phyloP scores from a whole-genome alignment of 1,140 invertebrate species.

The Protaetia brevitarsis region DNA sequence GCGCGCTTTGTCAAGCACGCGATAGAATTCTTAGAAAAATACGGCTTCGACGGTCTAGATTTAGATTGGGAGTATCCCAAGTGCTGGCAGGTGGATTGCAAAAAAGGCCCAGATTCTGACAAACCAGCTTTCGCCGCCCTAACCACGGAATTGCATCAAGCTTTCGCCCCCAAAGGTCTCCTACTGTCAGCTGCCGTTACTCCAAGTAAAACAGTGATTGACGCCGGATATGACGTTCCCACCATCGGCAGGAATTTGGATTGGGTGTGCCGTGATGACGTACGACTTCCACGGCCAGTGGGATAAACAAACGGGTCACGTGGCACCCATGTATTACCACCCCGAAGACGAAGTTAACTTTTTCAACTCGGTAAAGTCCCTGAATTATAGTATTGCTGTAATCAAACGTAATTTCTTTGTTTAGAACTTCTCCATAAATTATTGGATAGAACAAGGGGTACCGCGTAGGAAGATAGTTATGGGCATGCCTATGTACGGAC shows the following conservation, averaged over 20 bases:
- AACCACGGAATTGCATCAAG: conserved; percentile 68
- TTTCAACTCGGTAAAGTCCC: conserved; percentile 60
- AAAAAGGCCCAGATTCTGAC: conserved; percentile 77
- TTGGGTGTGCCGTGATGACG: conserved; percentile 78
- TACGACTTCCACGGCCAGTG: conserved; percentile 86
- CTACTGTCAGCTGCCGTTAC: conserved; percentile 81
- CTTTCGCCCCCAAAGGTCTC: conserved; percentile 69
- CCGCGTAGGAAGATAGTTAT: conserved; percentile 76
- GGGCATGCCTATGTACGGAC: conserved; percentile 89
- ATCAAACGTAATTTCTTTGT: conserved; percentile 52
- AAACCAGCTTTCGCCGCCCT: conserved; percentile 73
- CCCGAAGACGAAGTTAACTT: conserved; percentile 72
- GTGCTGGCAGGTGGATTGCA: conserved; percentile 84
- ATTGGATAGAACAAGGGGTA: conserved; percentile 83
- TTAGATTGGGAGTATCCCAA: conserved; percentile 91
- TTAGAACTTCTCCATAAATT: conserved; percentile 81
- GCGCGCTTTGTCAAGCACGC: conserved; percentile 70
- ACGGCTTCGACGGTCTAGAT: conserved; percentile 84
- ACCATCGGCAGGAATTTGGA: conserved; percentile 71
- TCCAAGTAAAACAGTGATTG: conserved; percentile 83
- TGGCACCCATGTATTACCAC: conserved; percentile 77
- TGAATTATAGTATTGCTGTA: conserved; percentile 48
- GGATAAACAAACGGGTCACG: conserved; percentile 80
- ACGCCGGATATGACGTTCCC: conserved; percentile 79
- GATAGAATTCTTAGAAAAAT: conserved; percentile 73